Percentiles rank a stretch among this genome's conserved stretches.
These are phyloP conservation scores for Chironomus tepperi DNA, from an alignment of 1,140 invertebrate species.

Conservation along the genomic window DNA sequence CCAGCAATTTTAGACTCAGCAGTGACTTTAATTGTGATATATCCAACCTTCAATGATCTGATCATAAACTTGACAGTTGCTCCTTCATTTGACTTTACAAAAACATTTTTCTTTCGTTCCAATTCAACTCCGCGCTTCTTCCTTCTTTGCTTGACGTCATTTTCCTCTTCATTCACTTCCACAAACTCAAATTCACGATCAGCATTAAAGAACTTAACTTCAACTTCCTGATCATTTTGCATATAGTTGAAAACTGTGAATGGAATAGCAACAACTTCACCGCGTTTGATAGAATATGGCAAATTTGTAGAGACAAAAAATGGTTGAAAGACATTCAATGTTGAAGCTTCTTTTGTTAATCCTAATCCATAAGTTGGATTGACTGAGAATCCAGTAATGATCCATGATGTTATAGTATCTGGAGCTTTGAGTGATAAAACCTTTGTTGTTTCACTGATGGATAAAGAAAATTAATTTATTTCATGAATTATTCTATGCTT, in stretches of 20 bases:
- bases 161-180: not conserved
- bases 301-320: conserved; percentile 69
- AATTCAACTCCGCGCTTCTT: conserved; percentile 48
- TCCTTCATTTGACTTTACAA: conserved; percentile 55
- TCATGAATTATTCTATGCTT: too few species aligned
- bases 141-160: not conserved
- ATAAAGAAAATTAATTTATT: too few species aligned
- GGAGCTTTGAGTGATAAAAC: conserved; percentile 46
- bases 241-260: not conserved
- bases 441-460: too few species aligned
- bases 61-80: conserved; percentile 65
- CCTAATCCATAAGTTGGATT: conserved; percentile 77
- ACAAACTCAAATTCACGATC: conserved; percentile 1
- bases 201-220: not conserved
- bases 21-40: conserved; percentile 58
- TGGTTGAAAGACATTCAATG: conserved; percentile 70
- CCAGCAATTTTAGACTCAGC: conserved; percentile 55
- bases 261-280: conserved; percentile 31
- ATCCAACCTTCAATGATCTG: conserved; percentile 57
- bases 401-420: conserved; percentile 84
- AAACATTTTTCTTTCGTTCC: conserved; percentile 50
- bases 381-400: conserved; percentile 85
- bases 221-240: not conserved
- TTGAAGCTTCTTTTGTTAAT: conserved; percentile 59
- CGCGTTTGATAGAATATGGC: conserved; percentile 72